Evolutionary conservation across 2,113 vertebrate genomes (phyloP).

Genomic region (Fulica atra): DNA sequence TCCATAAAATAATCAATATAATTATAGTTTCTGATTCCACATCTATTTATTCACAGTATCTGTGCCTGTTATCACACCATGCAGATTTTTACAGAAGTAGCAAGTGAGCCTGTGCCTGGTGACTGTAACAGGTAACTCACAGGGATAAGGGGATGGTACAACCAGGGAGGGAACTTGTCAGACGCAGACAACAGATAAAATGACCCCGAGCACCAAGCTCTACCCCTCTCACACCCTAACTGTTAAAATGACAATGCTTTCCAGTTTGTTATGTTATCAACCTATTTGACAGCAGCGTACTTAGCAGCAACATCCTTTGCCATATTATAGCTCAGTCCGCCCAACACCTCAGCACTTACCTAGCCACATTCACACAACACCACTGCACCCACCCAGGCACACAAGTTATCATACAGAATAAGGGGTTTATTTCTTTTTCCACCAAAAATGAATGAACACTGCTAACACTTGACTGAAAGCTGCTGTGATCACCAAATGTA

Average conservation of each 20-base stretch:
- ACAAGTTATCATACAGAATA: neutral
- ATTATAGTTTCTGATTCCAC: neutral
- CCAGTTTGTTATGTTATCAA: neutral
- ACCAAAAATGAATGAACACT: neutral
- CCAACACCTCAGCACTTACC: neutral
- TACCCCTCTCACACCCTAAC: neutral
- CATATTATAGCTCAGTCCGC: neutral
- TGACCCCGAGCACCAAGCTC: neutral
- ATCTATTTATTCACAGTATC: neutral
- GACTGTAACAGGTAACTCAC: neutral
- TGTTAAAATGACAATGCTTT: neutral
- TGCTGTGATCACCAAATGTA: no score
- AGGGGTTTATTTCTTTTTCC: no score
- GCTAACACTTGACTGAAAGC: neutral
- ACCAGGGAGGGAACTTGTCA: neutral
- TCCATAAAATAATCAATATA: neutral
- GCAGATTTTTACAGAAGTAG: neutral
- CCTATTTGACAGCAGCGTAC: neutral
- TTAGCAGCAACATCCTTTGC: neutral
- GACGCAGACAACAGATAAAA: neutral
- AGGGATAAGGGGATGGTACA: neutral
- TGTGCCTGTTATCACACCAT: neutral
- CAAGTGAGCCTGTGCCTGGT: neutral
- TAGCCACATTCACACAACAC: no score
- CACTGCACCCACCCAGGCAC: neutral